These are phyloP conservation scores for Ochropacha duplaris DNA, from an alignment of 2,888 invertebrate species.

Conservation along the genomic window DNA sequence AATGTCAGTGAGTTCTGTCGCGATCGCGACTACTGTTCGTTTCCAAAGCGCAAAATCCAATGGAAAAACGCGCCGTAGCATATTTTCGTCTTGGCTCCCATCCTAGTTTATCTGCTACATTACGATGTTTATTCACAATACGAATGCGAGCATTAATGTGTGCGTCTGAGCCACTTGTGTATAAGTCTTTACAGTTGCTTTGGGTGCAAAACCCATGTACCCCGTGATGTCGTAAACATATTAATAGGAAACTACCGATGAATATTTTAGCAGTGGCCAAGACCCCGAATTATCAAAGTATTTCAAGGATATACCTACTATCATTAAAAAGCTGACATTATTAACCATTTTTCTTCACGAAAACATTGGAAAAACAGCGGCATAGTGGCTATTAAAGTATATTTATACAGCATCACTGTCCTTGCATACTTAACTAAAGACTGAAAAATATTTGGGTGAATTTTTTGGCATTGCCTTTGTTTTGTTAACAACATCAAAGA, in stretches of 20 bases:
- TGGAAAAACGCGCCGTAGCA: constrained; percentile 82
- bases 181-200: constrained; percentile 49
- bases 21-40: constrained; percentile 64
- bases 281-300: constrained; percentile 11
- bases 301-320: constrained; percentile 16
- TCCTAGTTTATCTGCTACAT: constrained; percentile 84
- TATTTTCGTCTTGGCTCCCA: constrained; percentile 83
- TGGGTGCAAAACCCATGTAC: constrained; percentile 37
- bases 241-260: constrained; percentile 11
- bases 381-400: constrained; percentile 26
- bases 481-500: constrained; percentile 45
- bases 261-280: constrained; percentile 9
- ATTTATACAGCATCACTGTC: constrained; percentile 43
- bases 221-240: constrained; percentile 26
- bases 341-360: neutral
- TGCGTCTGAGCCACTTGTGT: constrained; percentile 73
- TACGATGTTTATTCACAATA: constrained; percentile 84
- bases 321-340: constrained; percentile 14
- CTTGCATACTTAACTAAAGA: constrained; percentile 42
- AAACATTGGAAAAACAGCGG: constrained; percentile 16
- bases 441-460: constrained; percentile 40
- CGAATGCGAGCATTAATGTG: constrained; percentile 80
- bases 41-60: constrained; percentile 80
- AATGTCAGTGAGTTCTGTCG: constrained; percentile 47
- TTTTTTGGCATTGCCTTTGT: constrained; percentile 49